Base-by-base conservation (phyloP, 2,113 vertebrate genomes). In the Alaudala cheleensis region DNA sequence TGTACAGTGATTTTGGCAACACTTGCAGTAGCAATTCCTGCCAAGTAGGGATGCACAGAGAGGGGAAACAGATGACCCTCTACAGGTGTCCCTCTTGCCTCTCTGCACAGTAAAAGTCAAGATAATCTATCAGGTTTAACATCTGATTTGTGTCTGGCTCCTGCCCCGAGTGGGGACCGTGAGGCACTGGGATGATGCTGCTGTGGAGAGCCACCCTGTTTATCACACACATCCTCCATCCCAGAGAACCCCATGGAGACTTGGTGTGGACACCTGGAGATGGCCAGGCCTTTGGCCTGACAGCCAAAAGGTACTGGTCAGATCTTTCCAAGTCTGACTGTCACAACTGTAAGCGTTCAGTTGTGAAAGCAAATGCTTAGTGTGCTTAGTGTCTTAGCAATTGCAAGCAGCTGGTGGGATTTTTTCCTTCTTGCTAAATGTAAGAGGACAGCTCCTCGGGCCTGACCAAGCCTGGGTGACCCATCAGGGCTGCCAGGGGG, bases 191-290 rank as follows among this genome's bases (percentile, higher is more conserved):
- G 39, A 69, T 29, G 8, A 8, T 4, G 37, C 42, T 92, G 64
- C 34, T 76, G 29, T 23, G 39, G 39, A 84, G 39, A 81, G 15
- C 13, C n/a, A 44, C 31, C 39, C 40, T 6, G 3, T 34, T 47
- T 9, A 39, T 22, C 1, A 4, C 39, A 31, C 0, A 0, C 1
- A 2, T 57, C 28, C 45, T 50, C 31, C 72, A 24, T n/a, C n/a
- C 42, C 6, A 0, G 7, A 2, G 6, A 86, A 17, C 31, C 58
- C 58, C 40, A 17, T 10, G 17, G 29, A 79, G 61, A 25, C 22
- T 22, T 28, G 22, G 11, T 1, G 13, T 15, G 15, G 40, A 82
- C 62, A 31, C 45, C 40, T 60, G n/a, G 10, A 2, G 1, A 28
- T 49, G 58, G 9, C 64, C 6, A 1, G 45, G 37, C 20, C 57